Evolutionary conservation across 92 coral and sea anemone species (phyloP).

Genomic region (Montipora capitata): DNA sequence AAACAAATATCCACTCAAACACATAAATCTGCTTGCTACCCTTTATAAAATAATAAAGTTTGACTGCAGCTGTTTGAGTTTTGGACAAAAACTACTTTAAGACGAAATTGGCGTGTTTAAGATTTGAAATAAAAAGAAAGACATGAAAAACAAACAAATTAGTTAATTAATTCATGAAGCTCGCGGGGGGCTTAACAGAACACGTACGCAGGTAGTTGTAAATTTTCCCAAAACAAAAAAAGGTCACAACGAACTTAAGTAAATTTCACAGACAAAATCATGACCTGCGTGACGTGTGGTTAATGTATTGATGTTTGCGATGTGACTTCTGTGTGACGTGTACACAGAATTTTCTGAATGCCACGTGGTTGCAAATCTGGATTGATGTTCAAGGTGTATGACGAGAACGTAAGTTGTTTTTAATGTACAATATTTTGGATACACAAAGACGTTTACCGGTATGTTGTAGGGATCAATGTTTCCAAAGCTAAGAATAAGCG

Average conservation of each 20-base stretch:
- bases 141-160: too few relatives aligned
- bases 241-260: not conserved
- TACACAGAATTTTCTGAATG: not conserved
- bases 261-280: not conserved
- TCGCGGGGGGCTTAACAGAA: slow-evolving; percentile 4
- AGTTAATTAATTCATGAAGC: not conserved
- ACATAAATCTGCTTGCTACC: slow-evolving; percentile 16
- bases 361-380: not conserved
- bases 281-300: not conserved
- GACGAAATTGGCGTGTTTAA: slow-evolving; percentile 23
- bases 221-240: not conserved
- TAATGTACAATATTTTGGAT: not conserved
- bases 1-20: not conserved
- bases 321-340: not conserved
- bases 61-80: slow-evolving; percentile 18
- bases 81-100: slow-evolving; percentile 10
- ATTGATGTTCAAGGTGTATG: not conserved
- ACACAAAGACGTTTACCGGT: not conserved
- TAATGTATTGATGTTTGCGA: not conserved
- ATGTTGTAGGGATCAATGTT: not conserved
- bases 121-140: slow-evolving; percentile 33
- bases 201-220: slow-evolving; percentile 5
- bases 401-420: not conserved
- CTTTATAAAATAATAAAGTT: slow-evolving; percentile 16
- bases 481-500: not conserved